Percentiles rank a stretch among this genome's conserved stretches.
Conservation (phyloP, 2,797 vertebrate genomes). For the Setipinna tenuifilis region DNA sequence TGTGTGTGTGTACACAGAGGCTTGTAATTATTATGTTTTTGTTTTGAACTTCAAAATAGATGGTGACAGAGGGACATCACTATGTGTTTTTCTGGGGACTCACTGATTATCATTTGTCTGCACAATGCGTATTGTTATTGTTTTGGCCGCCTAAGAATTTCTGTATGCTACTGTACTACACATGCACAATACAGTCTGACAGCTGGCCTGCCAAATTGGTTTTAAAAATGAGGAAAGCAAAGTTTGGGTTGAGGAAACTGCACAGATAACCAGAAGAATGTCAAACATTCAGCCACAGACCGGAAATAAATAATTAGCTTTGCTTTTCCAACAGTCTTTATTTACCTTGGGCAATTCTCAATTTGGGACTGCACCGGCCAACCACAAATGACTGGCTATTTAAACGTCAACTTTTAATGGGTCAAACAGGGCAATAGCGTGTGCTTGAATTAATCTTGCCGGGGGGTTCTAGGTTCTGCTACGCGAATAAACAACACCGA, state of each 20-base stretch:
- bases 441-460: not conserved
- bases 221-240: not conserved
- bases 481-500: not conserved
- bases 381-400: not conserved
- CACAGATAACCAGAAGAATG: not conserved
- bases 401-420: not conserved
- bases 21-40: not conserved
- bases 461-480: not conserved
- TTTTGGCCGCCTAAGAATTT: not conserved
- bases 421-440: not conserved
- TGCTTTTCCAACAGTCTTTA: not conserved
- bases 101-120: not conserved
- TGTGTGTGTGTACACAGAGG: too few species aligned
- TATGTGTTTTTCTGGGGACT: not conserved
- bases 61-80: not conserved
- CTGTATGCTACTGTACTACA: not conserved
- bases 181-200: not conserved
- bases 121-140: not conserved
- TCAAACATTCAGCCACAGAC: not conserved
- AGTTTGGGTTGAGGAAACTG: not conserved
- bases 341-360: not conserved
- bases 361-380: not conserved
- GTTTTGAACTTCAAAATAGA: not conserved
- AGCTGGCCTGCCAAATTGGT: not conserved
- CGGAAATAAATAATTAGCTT: not conserved